Base-by-base conservation (phyloP, 2,888 invertebrate genomes). In the Catonia carolina region DNA sequence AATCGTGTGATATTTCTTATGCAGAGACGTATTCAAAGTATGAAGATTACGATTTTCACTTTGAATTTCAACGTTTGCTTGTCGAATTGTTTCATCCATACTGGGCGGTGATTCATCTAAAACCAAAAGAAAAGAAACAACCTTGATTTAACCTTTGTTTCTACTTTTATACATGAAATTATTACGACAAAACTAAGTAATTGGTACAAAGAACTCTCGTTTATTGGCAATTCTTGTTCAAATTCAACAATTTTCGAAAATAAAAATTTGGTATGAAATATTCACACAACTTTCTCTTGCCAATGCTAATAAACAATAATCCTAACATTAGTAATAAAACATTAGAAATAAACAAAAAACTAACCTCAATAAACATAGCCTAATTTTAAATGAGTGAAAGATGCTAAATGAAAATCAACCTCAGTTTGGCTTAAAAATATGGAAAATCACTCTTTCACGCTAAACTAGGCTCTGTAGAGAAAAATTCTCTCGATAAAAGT, bases 31-130 rank as follows among this genome's bases (percentile, higher is more conserved):
- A 67, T 91, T 90, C 53, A 94, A 77, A 23, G 87, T 87, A 75
- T 96, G 93, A n/a, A 98, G 79, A 63, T 89, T 86, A 42, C 87
- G 80, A 74, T 95, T 97, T 76, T 98, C 97, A 1, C 81, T 83
- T 69, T 93, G 90, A 59, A 96, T 81, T 69, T 93, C 89, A 53
- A 84, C 82, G 69, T 95, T 89, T 18, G 93, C 86, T 62, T 90
- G 85, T 39, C 87, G 82, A 17, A 96, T 83, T 1, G 85, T 84
- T 68, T 90, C 90, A 67, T 93, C 92, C 48, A 94, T 77, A 7
- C 79, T 76, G 8, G 45, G 27, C 3, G 85, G 84, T 0, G 82
- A 82, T 60, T 85, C 83, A 60, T 83, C 81, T 77, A 74, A 70
- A 67, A 60, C 14, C 23, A 27, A 5, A 55, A 35, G 37, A 53